phyloP scores from a whole-genome alignment of 2,888 invertebrate species.

The Dasysyrphus albostriatus region DNA sequence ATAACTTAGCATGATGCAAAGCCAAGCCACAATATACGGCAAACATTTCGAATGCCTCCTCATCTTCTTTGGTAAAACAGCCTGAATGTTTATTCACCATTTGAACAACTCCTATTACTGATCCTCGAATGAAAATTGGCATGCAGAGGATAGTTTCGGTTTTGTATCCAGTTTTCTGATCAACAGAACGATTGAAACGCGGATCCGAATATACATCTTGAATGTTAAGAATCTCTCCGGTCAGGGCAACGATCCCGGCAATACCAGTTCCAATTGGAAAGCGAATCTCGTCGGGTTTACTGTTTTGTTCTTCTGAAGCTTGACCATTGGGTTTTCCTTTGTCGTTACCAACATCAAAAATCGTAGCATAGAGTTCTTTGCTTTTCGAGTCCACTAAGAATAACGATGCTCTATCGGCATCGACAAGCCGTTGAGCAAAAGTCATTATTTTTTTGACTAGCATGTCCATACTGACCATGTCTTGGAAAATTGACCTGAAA shows the following conservation, averaged over 20 bases:
- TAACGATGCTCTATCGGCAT: constrained; percentile 92
- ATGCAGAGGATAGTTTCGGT: constrained; percentile 92
- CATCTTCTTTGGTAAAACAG: constrained; percentile 88
- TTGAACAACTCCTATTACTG: constrained; percentile 93
- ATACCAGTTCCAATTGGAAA: constrained; percentile 92
- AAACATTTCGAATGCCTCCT: constrained; percentile 92
- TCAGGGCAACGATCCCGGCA: constrained; percentile 92
- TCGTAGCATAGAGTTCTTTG: constrained; percentile 91
- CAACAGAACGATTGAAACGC: constrained; percentile 90
- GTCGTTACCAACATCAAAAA: constrained; percentile 88
- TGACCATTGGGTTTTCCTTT: constrained; percentile 68
- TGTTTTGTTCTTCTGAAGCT: constrained; percentile 78
- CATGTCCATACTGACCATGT: constrained; percentile 93
- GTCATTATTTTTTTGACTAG: constrained; percentile 93
- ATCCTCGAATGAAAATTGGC: constrained; percentile 92
- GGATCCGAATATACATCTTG: constrained; percentile 92
- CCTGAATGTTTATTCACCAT: constrained; percentile 91
- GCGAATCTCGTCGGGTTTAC: constrained; percentile 85
- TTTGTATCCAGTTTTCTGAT: constrained; percentile 88
- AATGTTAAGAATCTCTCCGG: constrained; percentile 92
- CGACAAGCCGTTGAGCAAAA: constrained; percentile 91
- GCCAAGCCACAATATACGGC: constrained; percentile 94
- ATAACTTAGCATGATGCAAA: constrained; percentile 92
- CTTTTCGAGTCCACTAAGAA: constrained; percentile 91
- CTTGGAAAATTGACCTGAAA: constrained; percentile 93